Evolutionary conservation across 2,113 vertebrate genomes (phyloP).

Genomic region (Murina feae): DNA sequence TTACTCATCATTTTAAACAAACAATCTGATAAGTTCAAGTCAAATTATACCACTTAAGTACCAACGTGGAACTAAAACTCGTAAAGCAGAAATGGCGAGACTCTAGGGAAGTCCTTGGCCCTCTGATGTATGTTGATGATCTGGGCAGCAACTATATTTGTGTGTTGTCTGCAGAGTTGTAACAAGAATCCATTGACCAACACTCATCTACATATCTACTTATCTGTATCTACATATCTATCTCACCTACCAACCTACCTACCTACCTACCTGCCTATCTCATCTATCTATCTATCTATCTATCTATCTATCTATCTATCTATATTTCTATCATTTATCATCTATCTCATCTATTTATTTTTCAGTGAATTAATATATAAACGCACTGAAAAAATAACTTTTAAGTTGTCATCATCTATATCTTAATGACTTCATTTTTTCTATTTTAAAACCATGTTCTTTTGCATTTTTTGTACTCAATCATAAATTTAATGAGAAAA

Average conservation of each 20-base stretch:
- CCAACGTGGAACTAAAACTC: background rate
- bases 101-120: background rate
- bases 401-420: background rate
- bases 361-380: background rate
- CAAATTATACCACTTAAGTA: background rate
- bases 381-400: background rate
- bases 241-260: background rate
- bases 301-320: too few species aligned
- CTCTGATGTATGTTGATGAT: too few species aligned
- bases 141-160: too few species aligned
- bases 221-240: background rate
- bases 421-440: background rate
- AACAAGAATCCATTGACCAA: background rate
- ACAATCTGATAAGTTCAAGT: background rate
- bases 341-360: background rate
- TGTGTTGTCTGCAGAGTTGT: accelerated
- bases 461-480: background rate
- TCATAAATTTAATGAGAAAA: conserved; percentile 17
- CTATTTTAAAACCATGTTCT: background rate
- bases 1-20: background rate
- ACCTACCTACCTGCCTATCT: background rate
- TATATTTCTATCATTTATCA: too few species aligned
- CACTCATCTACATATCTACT: too few species aligned
- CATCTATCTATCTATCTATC: too few species aligned
- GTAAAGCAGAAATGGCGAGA: background rate